Base-by-base conservation (phyloP, 2,888 invertebrate genomes). In the Cylindroiulus punctatus region DNA sequence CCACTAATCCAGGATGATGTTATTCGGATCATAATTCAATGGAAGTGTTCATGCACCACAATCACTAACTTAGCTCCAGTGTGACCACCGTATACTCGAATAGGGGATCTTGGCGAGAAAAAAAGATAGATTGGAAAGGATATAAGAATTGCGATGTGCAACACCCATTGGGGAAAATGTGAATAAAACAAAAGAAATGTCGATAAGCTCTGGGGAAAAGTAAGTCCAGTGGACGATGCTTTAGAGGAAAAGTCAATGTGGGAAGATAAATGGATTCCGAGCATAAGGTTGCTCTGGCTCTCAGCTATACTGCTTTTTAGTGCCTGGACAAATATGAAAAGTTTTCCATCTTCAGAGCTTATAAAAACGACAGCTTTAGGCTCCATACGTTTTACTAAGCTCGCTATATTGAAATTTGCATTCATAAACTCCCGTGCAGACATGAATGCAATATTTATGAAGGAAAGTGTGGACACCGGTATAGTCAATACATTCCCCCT, bases 21-120 rank as follows among this genome's bases (percentile, higher is more conserved):
- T 30, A 76, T 76, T 76, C 76, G 76, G 76, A 76, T 76, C 76
- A 76, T 76, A 76, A 76, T 76, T 76, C 76, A 76, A 76, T 76
- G 76, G 76, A 76, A 76, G 76, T 76, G 76, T 76, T 76, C 76
- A 76, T 76, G 76, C 17, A 76, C 76, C 76, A 30, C 76, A 76
- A 76, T 76, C 76, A 76, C 76, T 26, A 17, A 76, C 76, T 76
- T 76, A 76, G 30, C 76, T 76, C 76, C 26, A 76, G 14, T 30
- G 30, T 17, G 76, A 26, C 76, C 30, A 76, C 26, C 65, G 10
- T 65, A 65, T 65, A 65, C 26, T 26, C 5, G 65, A n/a, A 65
- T 26, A 26, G 22, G 22, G 65, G 26, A 26, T 12, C 8, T 26
- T 65, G 22, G 0, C 65, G 3, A n/a, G 14, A 52, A 57, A 65